Percentiles rank a stretch among this genome's conserved stretches.
phyloP scores from a whole-genome alignment of 2,888 invertebrate species.

The Xestoiulus laeticollis region DNA sequence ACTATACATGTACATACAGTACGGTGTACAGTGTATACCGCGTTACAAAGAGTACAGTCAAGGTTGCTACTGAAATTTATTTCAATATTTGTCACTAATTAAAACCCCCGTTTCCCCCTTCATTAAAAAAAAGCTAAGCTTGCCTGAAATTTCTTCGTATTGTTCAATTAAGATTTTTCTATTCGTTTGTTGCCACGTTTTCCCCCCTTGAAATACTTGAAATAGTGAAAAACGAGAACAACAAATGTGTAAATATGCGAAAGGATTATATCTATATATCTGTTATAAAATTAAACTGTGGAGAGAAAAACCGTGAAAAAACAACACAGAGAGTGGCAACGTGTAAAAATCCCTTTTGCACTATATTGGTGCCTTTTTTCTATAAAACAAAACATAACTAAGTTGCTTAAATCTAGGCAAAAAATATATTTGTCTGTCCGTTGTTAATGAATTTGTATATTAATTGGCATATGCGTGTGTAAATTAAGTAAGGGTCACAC shows the following conservation, averaged over 20 bases:
- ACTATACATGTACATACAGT: neutral
- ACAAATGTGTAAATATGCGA: neutral
- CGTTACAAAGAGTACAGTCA: neutral
- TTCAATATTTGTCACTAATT: neutral
- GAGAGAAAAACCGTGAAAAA: neutral
- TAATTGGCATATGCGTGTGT: neutral
- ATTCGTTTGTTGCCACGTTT: neutral
- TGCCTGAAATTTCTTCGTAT: neutral
- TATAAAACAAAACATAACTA: neutral
- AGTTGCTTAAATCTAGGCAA: neutral
- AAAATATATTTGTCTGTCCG: constrained; percentile 14
- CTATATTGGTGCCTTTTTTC: constrained; percentile 37
- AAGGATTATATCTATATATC: constrained; percentile 25
- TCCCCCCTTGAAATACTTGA: neutral
- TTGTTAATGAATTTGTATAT: constrained; percentile 28
- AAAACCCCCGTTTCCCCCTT: neutral
- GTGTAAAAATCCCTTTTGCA: constrained; percentile 31
- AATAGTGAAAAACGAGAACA: neutral
- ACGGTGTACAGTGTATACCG: neutral
- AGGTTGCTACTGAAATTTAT: constrained; percentile 29
- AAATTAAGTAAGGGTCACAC: neutral
- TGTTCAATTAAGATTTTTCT: neutral
- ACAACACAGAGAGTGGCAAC: neutral
- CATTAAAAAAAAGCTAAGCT: constrained; percentile 10
- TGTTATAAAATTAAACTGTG: neutral